Evolutionary conservation across 2,888 invertebrate species (phyloP), one percentile per base, ranked within the genome.

Genomic region (Balanococcus diminutus): DNA sequence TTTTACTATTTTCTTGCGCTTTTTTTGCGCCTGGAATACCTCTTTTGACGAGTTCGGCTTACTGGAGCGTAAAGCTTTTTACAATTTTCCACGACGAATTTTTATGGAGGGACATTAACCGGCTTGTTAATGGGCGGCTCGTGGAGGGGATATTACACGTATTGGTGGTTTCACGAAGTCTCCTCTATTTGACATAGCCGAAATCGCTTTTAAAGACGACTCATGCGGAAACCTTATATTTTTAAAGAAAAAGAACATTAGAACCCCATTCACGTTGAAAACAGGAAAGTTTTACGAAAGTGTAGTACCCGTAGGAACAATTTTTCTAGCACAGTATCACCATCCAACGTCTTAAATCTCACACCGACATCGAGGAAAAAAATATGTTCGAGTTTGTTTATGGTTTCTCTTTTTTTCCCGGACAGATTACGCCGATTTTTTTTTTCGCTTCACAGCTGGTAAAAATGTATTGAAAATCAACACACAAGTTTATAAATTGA

Each of bases 171-270:
- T 61, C 36, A 51, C 36, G 28, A 51, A 25, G 83, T 83, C 61
- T 51, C 36, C 32, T 61, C 83, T 83, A 83, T 61, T 56, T 83
- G 83, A 83, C 61, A 83, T 83, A 28, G 56, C 61, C 56, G 36
- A 28, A 83, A 83, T 83, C 61, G 83, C 83, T 83, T 83, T 83
- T 56, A 56, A 83, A 61, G 61, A 61, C 83, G 56, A 83, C 28
- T 61, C 83, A 61, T 61, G 83, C 83, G 83, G 61, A 83, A 83
- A 83, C 56, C 51, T 83, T 83, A 83, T 61, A 83, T 83, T 83
- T 83, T 83, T 31, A 83, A 83, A 61, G 61, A 61, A 83, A 83
- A 83, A 31, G 51, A 61, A 56, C 83, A 83, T 83, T 83, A 83
- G 83, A 83, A 83, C 56, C 83, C 56, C 56, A 36, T 83, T 61